A percentile compares a stretch with the other conserved stretches of the same genome.
These are phyloP conservation scores for Gila orcuttii DNA, from an alignment of 2,113 vertebrate genomes.

Conservation along the genomic window DNA sequence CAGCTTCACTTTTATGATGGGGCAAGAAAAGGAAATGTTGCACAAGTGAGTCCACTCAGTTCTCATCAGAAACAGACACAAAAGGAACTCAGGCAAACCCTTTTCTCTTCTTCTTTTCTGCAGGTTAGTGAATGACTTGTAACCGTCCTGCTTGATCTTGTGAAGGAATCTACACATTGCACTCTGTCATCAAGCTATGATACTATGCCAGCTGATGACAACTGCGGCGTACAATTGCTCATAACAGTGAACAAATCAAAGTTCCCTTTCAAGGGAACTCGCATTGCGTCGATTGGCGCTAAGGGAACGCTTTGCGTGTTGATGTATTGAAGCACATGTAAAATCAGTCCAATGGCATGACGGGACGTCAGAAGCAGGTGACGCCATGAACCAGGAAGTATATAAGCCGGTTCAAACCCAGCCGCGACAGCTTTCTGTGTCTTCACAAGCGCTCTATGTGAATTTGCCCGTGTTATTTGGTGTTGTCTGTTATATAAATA, in stretches of 20 bases:
- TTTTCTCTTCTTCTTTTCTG: not conserved
- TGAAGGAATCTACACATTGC: not conserved
- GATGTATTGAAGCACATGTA: too few relatives aligned
- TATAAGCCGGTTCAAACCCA: too few relatives aligned
- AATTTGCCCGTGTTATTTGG: too few relatives aligned
- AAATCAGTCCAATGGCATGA: too few relatives aligned
- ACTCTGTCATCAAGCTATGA: not conserved
- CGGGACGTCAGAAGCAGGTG: too few relatives aligned
- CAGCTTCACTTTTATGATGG: not conserved
- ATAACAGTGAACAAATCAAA: not conserved
- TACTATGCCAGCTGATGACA: not conserved
- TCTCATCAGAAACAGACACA: not conserved
- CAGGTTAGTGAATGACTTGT: not conserved
- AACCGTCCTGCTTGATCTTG: not conserved
- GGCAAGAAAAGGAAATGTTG: not conserved
- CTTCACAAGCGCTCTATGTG: too few relatives aligned
- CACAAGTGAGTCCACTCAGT: not conserved
- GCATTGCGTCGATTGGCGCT: too few relatives aligned
- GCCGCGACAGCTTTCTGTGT: too few relatives aligned
- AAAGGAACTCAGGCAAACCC: not conserved
- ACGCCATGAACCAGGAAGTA: too few relatives aligned
- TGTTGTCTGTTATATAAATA: too few relatives aligned
- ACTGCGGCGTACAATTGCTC: not conserved
- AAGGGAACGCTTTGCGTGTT: too few relatives aligned
- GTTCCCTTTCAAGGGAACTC: not conserved